Evolutionary conservation across 2,113 vertebrate genomes (phyloP).

Genomic region (Phalacrocorax pelagicus): DNA sequence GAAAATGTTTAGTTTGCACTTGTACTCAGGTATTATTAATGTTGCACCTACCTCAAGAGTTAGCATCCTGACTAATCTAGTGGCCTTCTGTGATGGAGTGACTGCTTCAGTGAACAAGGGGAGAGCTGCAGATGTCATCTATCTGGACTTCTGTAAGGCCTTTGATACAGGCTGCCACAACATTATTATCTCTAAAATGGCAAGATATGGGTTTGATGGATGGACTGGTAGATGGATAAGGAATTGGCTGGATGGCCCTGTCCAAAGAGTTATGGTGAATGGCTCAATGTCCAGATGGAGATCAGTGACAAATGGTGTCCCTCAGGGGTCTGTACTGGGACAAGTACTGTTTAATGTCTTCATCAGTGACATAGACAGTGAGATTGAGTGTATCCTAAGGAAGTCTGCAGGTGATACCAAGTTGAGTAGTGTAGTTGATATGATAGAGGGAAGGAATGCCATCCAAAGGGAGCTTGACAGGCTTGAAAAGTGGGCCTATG

Average conservation of each 20-base stretch:
- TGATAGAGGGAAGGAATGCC: neutral
- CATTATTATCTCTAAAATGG: neutral
- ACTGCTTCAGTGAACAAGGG: neutral
- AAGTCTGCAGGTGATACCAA: neutral
- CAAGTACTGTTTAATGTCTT: neutral
- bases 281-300: neutral
- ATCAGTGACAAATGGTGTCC: neutral
- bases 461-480: neutral
- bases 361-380: neutral
- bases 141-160: neutral
- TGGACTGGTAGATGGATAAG: neutral
- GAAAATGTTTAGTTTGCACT: neutral
- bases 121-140: neutral
- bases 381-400: neutral
- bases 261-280: neutral
- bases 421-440: neutral
- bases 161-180: neutral
- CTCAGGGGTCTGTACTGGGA: neutral
- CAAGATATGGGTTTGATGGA: neutral
- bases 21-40: neutral
- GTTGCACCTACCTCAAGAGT: neutral
- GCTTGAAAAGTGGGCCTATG: neutral
- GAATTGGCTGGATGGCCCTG: neutral
- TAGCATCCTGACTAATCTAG: neutral
- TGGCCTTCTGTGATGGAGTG: neutral